Evolutionary conservation across 2,113 vertebrate species (phyloP).

Genomic region (Antechinus flavipes): DNA sequence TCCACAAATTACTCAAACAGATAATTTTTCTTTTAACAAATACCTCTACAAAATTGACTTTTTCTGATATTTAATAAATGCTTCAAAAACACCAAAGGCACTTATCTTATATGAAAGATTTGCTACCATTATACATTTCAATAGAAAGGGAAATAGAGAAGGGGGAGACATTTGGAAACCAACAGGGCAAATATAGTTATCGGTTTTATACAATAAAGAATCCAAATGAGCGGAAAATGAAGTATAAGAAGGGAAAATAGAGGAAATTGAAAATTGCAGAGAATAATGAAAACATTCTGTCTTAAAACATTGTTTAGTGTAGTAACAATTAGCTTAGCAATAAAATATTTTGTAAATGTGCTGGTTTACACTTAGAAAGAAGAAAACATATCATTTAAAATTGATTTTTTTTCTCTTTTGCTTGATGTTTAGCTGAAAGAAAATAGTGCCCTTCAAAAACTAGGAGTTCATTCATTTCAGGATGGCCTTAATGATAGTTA

Average conservation of each 20-base stretch:
- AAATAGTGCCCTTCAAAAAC: slow-evolving; percentile 71
- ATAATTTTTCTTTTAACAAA: slow-evolving; percentile 31
- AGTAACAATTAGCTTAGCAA: slow-evolving; percentile 68
- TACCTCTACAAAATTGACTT: neutral
- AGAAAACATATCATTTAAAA: slow-evolving; percentile 70
- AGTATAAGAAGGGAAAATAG: slow-evolving; percentile 30
- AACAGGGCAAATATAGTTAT: slow-evolving; percentile 56
- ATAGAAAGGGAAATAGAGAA: slow-evolving; percentile 50
- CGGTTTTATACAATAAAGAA: slow-evolving; percentile 38
- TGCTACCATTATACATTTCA: neutral
- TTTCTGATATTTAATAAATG: slow-evolving; percentile 45
- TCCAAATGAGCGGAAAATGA: slow-evolving; percentile 47
- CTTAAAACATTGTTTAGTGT: slow-evolving; percentile 53
- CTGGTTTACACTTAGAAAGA: slow-evolving; percentile 58
- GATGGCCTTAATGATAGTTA: slow-evolving; percentile 78
- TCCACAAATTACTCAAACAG: slow-evolving; percentile 9
- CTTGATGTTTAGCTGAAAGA: slow-evolving; percentile 69
- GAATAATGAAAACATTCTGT: slow-evolving; percentile 52
- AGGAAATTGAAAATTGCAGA: slow-evolving; percentile 40
- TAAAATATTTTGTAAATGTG: slow-evolving; percentile 71
- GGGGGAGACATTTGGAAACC: slow-evolving; percentile 32
- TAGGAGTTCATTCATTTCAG: slow-evolving; percentile 68
- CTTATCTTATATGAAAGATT: slow-evolving; percentile 35
- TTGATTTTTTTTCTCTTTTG: slow-evolving; percentile 55
- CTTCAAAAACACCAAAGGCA: neutral